Conservation (phyloP, 2,113 vertebrate genomes). For the Lanius ludovicianus region DNA sequence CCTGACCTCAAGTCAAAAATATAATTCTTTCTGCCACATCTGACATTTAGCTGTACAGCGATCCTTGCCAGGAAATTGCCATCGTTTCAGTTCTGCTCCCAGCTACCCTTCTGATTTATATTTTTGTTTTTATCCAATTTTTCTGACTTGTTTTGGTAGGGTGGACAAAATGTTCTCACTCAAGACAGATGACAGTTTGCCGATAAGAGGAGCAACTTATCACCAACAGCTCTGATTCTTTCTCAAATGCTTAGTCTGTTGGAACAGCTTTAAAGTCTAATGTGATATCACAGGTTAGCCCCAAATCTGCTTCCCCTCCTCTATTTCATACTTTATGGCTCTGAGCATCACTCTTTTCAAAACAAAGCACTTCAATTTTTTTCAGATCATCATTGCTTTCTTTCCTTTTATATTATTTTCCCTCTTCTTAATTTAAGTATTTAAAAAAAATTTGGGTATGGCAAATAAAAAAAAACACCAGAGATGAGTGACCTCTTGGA, state of each 20-base stretch:
- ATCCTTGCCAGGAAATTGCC: conserved; percentile 61
- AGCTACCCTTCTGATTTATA: conserved; percentile 64
- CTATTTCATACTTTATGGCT: conserved; percentile 48
- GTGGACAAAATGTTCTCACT: conserved; percentile 63
- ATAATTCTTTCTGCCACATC: conserved; percentile 61
- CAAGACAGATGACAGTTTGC: conserved; percentile 63
- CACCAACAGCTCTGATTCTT: conserved; percentile 37
- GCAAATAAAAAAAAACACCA: conserved; percentile 21
- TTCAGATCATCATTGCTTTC: not conserved
- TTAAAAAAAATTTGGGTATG: not conserved
- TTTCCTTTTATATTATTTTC: rapidly evolving
- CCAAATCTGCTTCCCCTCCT: conserved; percentile 36
- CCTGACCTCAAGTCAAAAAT: conserved; percentile 1
- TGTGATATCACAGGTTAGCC: conserved; percentile 57
- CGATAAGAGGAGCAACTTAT: conserved; percentile 65
- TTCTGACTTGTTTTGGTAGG: conserved; percentile 64
- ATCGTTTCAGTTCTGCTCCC: conserved; percentile 52
- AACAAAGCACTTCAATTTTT: conserved; percentile 32
- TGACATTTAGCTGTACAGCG: conserved; percentile 60
- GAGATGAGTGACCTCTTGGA: conserved; percentile 49
- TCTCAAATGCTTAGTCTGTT: conserved; percentile 58
- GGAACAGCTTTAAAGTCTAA: conserved; percentile 63
- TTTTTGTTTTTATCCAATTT: conserved; percentile 63
- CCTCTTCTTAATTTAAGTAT: not conserved
- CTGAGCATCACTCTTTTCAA: conserved; percentile 5